Evolutionary conservation across 2,888 invertebrate genomes (phyloP).

Genomic region (Micropterix aruncella): DNA sequence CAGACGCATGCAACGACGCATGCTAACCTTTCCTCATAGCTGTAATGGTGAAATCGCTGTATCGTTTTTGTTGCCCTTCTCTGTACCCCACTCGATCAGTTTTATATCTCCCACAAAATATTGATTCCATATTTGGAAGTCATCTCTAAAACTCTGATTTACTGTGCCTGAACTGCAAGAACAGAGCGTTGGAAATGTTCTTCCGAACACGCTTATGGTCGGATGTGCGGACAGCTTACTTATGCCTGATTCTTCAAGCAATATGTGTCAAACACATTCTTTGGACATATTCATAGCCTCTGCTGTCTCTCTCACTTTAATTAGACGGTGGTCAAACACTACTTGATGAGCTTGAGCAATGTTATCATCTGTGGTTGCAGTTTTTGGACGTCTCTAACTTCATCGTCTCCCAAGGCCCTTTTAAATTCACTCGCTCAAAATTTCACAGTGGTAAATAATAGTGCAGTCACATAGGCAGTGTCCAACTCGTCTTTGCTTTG

Average conservation of each 20-base stretch:
- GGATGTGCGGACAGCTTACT: slow-evolving; percentile 12
- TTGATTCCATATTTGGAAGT: no score
- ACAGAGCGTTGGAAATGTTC: slow-evolving; percentile 3
- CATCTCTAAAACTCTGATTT: not conserved
- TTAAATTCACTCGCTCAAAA: slow-evolving; percentile 10
- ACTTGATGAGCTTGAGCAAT: slow-evolving; percentile 4
- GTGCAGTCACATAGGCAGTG: slow-evolving; percentile 6
- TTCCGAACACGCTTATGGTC: slow-evolving; percentile 9
- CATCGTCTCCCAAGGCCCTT: slow-evolving; percentile 5
- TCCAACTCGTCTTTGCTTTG: slow-evolving; percentile 6
- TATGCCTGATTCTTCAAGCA: slow-evolving; percentile 11
- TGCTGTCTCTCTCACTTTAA: slow-evolving; percentile 3
- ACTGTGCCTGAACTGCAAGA: slow-evolving; percentile 15
- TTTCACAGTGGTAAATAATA: slow-evolving; percentile 9
- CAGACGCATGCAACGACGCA: no score
- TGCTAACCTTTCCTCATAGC: no score
- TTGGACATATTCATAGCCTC: slow-evolving; percentile 5
- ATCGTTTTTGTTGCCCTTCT: no score
- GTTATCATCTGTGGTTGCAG: slow-evolving; percentile 11
- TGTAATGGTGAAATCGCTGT: no score
- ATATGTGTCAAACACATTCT: slow-evolving; percentile 10
- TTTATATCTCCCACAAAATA: no score
- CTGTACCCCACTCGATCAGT: no score
- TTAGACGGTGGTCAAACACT: slow-evolving; percentile 10
- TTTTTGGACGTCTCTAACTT: slow-evolving; percentile 8